Evolutionary conservation across 2,888 invertebrate genomes (phyloP).

Genomic region (Drosophila melanosoma): DNA sequence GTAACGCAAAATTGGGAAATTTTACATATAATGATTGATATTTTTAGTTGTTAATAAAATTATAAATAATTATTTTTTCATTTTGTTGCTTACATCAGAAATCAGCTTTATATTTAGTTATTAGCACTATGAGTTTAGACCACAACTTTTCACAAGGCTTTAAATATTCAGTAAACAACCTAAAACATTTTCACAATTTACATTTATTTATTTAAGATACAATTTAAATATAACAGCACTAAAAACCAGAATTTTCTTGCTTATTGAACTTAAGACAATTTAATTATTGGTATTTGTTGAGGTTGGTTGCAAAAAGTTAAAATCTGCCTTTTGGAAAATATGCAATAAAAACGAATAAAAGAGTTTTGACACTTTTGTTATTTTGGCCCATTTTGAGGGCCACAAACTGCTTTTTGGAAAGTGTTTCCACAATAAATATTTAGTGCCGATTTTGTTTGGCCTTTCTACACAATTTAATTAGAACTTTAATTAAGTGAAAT

Average conservation of each 20-base stretch:
- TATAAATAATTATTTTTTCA: too few species aligned
- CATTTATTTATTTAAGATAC: not conserved
- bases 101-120: not conserved
- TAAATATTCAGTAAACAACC: not conserved
- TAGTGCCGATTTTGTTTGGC: not conserved
- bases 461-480: constrained; percentile 9
- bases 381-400: not conserved
- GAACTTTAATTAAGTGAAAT: constrained; percentile 38
- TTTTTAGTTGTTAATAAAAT: too few species aligned
- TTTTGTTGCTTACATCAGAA: not conserved
- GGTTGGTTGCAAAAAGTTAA: not conserved
- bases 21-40: too few species aligned
- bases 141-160: not conserved
- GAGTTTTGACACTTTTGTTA: not conserved
- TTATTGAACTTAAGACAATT: not conserved
- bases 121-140: not conserved
- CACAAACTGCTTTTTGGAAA: not conserved
- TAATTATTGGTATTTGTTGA: not conserved
- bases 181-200: not conserved
- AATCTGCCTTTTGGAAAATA: not conserved
- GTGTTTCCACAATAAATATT: not conserved
- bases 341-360: not conserved
- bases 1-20: not conserved
- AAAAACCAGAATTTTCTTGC: not conserved
- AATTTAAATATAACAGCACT: not conserved